A percentile compares a stretch with the other conserved stretches of the same genome.
Evolutionary conservation across 2,113 vertebrate species (phyloP).

Genomic region (Atherinomorus stipes): DNA sequence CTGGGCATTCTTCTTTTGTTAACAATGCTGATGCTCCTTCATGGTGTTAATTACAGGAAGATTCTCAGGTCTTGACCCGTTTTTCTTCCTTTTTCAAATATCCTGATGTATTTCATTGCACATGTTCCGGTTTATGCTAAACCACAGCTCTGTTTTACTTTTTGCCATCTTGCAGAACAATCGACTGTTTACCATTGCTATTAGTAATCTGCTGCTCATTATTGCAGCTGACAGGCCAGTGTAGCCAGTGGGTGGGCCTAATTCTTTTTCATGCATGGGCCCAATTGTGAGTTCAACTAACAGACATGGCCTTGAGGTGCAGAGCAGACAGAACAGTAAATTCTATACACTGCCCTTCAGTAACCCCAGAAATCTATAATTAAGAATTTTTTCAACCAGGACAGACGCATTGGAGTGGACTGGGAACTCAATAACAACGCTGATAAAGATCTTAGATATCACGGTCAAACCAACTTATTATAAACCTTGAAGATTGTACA

Average conservation of each 20-base stretch:
- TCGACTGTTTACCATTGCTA: slow-evolving; percentile 75
- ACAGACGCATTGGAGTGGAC: slow-evolving; percentile 42
- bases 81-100: not conserved
- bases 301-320: slow-evolving; percentile 66
- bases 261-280: slow-evolving; percentile 65
- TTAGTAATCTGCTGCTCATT: slow-evolving; percentile 73
- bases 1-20: not conserved
- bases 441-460: slow-evolving; percentile 25
- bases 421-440: slow-evolving; percentile 33
- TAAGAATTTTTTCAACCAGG: slow-evolving; percentile 51
- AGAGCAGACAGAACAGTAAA: slow-evolving; percentile 53
- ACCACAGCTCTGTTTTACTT: slow-evolving; percentile 44
- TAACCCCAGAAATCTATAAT: slow-evolving; percentile 54
- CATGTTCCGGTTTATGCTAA: slow-evolving; percentile 16
- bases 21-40: not conserved
- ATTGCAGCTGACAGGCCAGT: slow-evolving; percentile 77
- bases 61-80: too few relatives aligned
- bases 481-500: not conserved
- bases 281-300: slow-evolving; percentile 73
- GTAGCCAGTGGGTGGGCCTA: slow-evolving; percentile 68
- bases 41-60: not conserved
- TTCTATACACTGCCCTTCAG: slow-evolving; percentile 56
- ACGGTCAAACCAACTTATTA: not conserved
- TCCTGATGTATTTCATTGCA: slow-evolving; percentile 5
- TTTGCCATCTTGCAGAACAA: slow-evolving; percentile 54